Base-by-base conservation (phyloP, 2,113 vertebrate genomes). In the Symphodus melops region DNA sequence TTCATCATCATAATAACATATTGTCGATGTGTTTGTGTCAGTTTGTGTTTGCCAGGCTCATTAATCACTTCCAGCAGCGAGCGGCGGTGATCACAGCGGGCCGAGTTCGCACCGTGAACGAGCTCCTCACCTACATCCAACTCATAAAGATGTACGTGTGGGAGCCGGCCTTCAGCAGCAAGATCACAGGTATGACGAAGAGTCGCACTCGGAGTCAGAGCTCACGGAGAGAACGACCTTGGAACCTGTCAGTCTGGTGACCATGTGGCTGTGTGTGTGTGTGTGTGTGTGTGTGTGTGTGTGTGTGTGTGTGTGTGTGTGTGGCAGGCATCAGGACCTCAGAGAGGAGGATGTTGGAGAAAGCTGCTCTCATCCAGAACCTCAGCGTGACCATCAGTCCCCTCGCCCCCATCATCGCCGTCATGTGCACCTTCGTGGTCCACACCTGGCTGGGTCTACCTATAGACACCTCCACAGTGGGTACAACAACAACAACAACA, bases 131-230 rank as follows among this genome's bases (percentile, higher is more conserved):
- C 37, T 89, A 88, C 84, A 92, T 94, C 79, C 95, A 93, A 81
- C 90, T 94, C 71, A 95, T 95, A 77, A 94, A 91, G 84, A 94
- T 92, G 90, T 92, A 92, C 0, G 90, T 91, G 16, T 93, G 92
- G 91, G 94, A 95, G 87, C 90, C 62, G 56, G 88, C 91, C 54
- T 94, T 94, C 72, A 91, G 86, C 16, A 91, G 82, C 49, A 80
- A 72, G 23, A 88, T 92, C 64, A 76, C 48, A 86, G 93, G 92
- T 93, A n/a, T 49, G 46, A 19, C 7, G n/a, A n/a, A n/a, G n/a
- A n/a, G n/a, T n/a, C n/a, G n/a, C n/a, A n/a, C n/a, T n/a, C n/a
- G n/a, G n/a, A n/a, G n/a, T n/a, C n/a, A n/a, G n/a, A n/a, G n/a
- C n/a, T n/a, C n/a, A n/a, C n/a, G n/a, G n/a, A n/a, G n/a, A n/a